phyloP scores from a whole-genome alignment of 2,113 vertebrate species.

The Shinisaurus crocodilurus region DNA sequence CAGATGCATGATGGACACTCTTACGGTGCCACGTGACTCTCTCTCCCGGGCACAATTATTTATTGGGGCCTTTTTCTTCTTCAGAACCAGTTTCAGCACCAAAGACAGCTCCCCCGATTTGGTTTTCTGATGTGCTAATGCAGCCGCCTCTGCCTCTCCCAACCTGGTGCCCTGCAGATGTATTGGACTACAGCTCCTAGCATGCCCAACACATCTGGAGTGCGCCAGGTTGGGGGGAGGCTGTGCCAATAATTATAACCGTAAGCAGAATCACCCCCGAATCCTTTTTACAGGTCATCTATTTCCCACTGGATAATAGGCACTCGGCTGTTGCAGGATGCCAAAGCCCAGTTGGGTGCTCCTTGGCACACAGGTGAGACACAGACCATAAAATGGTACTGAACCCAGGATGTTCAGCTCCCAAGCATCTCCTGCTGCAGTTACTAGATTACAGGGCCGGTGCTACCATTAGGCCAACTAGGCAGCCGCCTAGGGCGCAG shows the following conservation, averaged over 20 bases:
- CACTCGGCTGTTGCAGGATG: not conserved
- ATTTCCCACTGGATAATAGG: not conserved
- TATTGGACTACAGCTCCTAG: too few relatives aligned
- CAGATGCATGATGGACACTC: not conserved
- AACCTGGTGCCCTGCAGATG: too few relatives aligned
- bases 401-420: not conserved
- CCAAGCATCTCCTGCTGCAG: not conserved
- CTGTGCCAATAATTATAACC: too few relatives aligned
- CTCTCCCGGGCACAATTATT: too few relatives aligned
- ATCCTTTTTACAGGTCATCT: not conserved
- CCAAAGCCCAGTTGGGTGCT: not conserved
- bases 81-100: constrained; percentile 23
- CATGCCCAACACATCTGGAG: too few relatives aligned
- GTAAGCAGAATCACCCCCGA: not conserved
- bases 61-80: not conserved
- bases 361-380: not conserved
- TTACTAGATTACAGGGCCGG: too few relatives aligned
- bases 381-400: not conserved
- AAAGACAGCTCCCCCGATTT: constrained; percentile 12
- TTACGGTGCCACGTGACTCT: not conserved
- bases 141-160: too few relatives aligned
- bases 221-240: too few relatives aligned
- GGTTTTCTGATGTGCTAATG: not conserved
- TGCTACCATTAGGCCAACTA: too few relatives aligned
- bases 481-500: too few relatives aligned